Base-by-base conservation (phyloP, 2,113 vertebrate genomes). In the Leptobrachium ailaonicum region DNA sequence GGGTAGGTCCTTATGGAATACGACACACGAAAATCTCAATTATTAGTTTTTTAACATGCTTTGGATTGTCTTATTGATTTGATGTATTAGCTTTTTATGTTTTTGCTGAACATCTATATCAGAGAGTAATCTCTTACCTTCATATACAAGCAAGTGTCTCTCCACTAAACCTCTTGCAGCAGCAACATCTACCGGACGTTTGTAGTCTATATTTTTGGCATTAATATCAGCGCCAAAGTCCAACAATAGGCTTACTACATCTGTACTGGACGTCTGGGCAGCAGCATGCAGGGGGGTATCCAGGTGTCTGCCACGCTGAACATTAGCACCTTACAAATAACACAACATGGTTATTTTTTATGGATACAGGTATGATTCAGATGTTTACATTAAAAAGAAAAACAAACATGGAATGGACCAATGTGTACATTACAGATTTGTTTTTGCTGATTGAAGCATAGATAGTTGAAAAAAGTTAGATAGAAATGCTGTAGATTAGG, bases 221-320 rank as follows among this genome's bases (percentile, higher is more conserved):
- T 96, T 97, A 83, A 95, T 91, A 73, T 99, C 94, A 0, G 97
- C 97, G 42, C 96, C 97, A 84, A 98, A 99, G 77, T 98, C 97
- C 73, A 99, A 90, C 83, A 99, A 91, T 70, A 97, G 86, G 79
- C 89, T 94, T 76, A 96, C 87, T 0, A 95, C 91, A 40, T 96
- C 95, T 1, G 89, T 85, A 83, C 91, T 94, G 87, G 95, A 89
- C 76, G 94, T 93, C 63, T 95, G 93, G 77, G 95, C 96, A 40
- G 97, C 96, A 5, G 93, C 95, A 2, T 99, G 97, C 47, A 99
- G 84, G 0, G 97, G 97, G 0, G 94, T 98, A 53, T 98, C 96
- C 91, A 96, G 76, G 60, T 91, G 89, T 82, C 89, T 95, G 76
- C 97, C 97, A 85, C 94, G 97, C 84, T 98, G 96, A 12, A 98